Conservation (phyloP, 2,888 invertebrate species). For the Spodoptera exigua region DNA sequence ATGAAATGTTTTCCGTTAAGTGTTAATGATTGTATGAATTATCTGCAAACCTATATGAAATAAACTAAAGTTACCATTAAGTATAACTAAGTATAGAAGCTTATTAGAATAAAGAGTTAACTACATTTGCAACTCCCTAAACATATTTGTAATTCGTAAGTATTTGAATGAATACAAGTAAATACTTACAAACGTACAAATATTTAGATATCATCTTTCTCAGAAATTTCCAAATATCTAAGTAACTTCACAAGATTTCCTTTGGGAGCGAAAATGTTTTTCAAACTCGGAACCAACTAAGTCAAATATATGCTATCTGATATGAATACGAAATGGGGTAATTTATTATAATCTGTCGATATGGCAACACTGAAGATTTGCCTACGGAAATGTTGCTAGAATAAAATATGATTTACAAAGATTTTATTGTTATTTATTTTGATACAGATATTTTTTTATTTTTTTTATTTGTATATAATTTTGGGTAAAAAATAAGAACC, state of each 20-base stretch:
- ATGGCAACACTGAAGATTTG: slow-evolving; percentile 13
- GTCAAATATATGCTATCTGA: slow-evolving; percentile 26
- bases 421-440: too few relatives aligned
- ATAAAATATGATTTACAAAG: not conserved
- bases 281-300: slow-evolving; percentile 14
- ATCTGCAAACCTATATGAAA: too few relatives aligned
- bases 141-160: not conserved
- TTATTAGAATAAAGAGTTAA: too few relatives aligned
- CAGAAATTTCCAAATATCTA: not conserved
- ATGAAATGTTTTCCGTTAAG: too few relatives aligned
- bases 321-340: slow-evolving; percentile 33
- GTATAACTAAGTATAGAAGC: too few relatives aligned
- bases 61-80: too few relatives aligned
- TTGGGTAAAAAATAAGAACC: too few relatives aligned
- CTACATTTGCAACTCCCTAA: too few relatives aligned
- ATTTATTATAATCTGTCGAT: slow-evolving; percentile 20
- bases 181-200: slow-evolving; percentile 1
- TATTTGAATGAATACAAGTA: not conserved
- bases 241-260: slow-evolving; percentile 23
- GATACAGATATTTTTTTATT: too few relatives aligned
- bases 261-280: slow-evolving; percentile 19
- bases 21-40: too few relatives aligned
- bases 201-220: not conserved
- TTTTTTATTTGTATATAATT: not conserved
- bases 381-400: slow-evolving; percentile 11